Base-by-base conservation (phyloP, 2,888 invertebrate species). In the Drosophila mayaguana region DNA sequence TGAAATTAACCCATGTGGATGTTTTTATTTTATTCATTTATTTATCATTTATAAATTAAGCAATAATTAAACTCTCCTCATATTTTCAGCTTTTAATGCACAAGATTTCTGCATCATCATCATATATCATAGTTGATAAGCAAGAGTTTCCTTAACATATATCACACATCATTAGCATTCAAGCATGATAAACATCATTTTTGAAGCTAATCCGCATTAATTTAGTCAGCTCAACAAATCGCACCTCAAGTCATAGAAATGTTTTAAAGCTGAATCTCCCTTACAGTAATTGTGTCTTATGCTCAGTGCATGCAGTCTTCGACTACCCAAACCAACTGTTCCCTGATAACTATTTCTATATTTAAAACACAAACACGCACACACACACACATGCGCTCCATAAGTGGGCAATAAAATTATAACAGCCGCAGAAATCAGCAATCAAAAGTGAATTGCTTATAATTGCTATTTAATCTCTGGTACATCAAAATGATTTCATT, bases 361-460 rank as follows among this genome's bases (percentile, higher is more conserved):
- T 48, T 48, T 48, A 36, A 59, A 36, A 68, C 34, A 56, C 38
- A n/a, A 18, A 60, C 65, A 60, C 55, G n/a, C n/a, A 55, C 16
- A 53, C 40, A 56, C 32, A n/a, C 18, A 11, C 5, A 43, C 20
- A 61, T 9, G 48, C 36, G 57, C 34, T 22, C 48, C 53, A 42
- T 63, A 89, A 87, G 84, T 84, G 84, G 74, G 64, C 74, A 81
- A 78, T 87, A 78, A 81, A 87, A 75, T 83, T 66, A 76, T 86
- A 81, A 72, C 71, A 80, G 65, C 60, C 86, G 43, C 74, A 64
- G 83, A 85, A 83, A 82, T 80, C 83, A 64, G 80, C 69, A 81
- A 81, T 85, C 89, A 75, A 75, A 89, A 80, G 76, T 81, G 81
- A 80, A 81, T 89, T 88, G 78, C 78, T 85, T 83, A 84, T 85